Conservation (phyloP, 1,140 invertebrate species). For the Pteromalus puparum region DNA sequence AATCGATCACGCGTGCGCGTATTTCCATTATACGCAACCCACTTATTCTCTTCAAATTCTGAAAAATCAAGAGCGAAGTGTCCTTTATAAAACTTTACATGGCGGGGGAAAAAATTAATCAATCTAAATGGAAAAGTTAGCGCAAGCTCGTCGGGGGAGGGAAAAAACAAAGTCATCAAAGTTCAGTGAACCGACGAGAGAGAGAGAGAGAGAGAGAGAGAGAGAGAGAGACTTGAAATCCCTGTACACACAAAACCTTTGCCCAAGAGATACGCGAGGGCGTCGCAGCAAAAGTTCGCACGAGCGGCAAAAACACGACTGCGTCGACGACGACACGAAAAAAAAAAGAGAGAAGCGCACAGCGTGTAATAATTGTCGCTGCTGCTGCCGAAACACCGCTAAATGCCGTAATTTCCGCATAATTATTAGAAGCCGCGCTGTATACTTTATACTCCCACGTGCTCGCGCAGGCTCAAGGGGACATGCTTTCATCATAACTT, state of each 20-base stretch:
- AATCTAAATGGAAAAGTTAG: constrained; percentile 23
- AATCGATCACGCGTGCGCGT: too few relatives aligned
- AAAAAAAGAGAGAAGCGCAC: background rate
- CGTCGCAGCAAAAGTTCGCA: background rate
- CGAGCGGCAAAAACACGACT: background rate
- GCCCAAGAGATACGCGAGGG: background rate
- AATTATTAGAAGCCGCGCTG: constrained; percentile 14
- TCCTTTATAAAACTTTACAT: too few relatives aligned
- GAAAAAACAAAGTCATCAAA: constrained; percentile 8
- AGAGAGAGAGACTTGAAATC: background rate
- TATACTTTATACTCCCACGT: background rate
- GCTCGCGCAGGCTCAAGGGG: background rate
- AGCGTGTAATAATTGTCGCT: background rate
- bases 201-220: too few relatives aligned
- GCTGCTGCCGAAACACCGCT: background rate
- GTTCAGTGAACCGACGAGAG: background rate
- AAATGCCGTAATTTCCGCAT: constrained; percentile 29
- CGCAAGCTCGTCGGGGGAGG: too few relatives aligned
- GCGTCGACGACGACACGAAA: too few relatives aligned
- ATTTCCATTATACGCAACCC: too few relatives aligned
- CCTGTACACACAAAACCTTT: background rate
- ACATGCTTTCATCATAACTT: constrained; percentile 44
- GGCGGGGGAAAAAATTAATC: background rate
- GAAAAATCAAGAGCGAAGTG: too few relatives aligned
- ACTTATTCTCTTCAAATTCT: too few relatives aligned